A percentile compares a stretch with the other conserved stretches of the same genome.
phyloP scores from a whole-genome alignment of 1,140 invertebrate species.

The Drosophila kikkawai region DNA sequence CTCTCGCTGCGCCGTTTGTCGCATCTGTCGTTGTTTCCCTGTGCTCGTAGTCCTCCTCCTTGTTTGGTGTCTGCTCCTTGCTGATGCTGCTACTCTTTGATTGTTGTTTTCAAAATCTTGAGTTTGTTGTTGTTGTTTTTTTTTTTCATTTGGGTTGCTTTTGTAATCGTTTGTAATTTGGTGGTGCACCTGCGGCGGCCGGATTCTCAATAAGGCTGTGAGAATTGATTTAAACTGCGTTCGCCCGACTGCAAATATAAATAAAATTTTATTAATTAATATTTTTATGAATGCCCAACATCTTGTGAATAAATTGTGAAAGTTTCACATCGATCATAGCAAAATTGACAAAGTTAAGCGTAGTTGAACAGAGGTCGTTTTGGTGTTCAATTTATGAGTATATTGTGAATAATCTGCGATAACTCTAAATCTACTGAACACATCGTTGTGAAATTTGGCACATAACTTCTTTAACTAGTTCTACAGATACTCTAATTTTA shows the following conservation, averaged over 20 bases:
- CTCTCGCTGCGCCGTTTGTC: constrained; percentile 10
- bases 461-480: too few species aligned
- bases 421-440: too few species aligned
- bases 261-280: background rate
- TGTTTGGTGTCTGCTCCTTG: constrained; percentile 36
- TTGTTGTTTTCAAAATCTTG: constrained; percentile 68
- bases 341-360: too few species aligned
- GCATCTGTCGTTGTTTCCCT: constrained; percentile 36
- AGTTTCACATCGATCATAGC: too few species aligned
- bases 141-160: constrained; percentile 64
- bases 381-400: too few species aligned
- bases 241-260: constrained; percentile 48
- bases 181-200: constrained; percentile 56
- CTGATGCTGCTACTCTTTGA: constrained; percentile 61
- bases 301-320: too few species aligned
- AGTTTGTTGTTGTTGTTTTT: constrained; percentile 42
- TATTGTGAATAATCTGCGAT: too few species aligned
- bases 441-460: too few species aligned
- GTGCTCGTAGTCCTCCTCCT: constrained; percentile 25
- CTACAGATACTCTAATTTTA: too few species aligned
- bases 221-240: constrained; percentile 80
- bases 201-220: constrained; percentile 82
- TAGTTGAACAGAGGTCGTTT: too few species aligned
- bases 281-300: too few species aligned
- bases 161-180: constrained; percentile 68